Evolutionary conservation across 2,797 vertebrate genomes (phyloP), one percentile per base, ranked within the genome.

Genomic region (Chloroceryle inda): DNA sequence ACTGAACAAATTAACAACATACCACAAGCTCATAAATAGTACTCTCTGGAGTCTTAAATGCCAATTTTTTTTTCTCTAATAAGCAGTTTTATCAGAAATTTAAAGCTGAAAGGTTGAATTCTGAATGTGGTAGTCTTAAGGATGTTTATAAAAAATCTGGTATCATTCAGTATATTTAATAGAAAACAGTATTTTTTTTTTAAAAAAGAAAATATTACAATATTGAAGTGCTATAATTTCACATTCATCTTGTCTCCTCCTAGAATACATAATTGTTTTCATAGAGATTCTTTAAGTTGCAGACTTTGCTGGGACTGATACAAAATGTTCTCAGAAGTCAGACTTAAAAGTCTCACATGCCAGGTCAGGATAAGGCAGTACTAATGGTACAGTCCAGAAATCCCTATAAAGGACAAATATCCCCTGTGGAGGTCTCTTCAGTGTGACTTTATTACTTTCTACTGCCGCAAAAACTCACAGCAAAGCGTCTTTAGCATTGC

Each of bases 11-110:
- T 97, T 98, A 98, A 97, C 66, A 91, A 96, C 2, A 47, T 85
- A 95, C 92, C 92, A 71, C 81, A 96, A 85, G 88, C 95, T 96
- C 95, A 97, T 96, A 97, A 97, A 96, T 89, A 80, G 73, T 91
- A 89, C 52, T 93, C 88, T 94, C 78, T 96, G 68, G 75, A 84
- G 69, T 88, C 89, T 93, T 95, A 85, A 94, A 96, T 90, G 44
- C 62, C 63, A 85, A 37, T 33, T 62, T 80, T 94, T 95, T 83
- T 95, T 85, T 85, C 75, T 91, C 73, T 85, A 91, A 86, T 37
- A 81, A 93, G 58, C 44, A 94, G 18, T 59, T 94, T 96, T 91
- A 73, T 81, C 62, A 3, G 69, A 93, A 69, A 45, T 93, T 90
- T 50, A 90, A 96, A 91, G 23, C 3, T 86, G 81, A 73, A 79